These are phyloP conservation scores for Formicarius rufipectus DNA, from an alignment of 2,113 vertebrate species.

Conservation along the genomic window DNA sequence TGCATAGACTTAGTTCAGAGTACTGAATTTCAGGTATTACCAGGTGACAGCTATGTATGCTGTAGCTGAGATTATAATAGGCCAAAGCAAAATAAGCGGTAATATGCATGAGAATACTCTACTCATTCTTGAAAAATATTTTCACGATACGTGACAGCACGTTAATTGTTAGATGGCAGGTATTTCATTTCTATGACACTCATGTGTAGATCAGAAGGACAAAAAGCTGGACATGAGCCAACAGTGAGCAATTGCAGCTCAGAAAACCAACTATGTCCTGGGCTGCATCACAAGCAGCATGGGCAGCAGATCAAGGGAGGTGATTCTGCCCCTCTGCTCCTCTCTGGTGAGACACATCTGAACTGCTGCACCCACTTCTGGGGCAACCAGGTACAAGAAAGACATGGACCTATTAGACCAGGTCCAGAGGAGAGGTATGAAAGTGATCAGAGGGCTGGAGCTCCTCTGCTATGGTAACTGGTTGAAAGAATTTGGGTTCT, in stretches of 20 bases:
- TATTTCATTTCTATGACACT: not conserved
- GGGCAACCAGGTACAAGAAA: not conserved
- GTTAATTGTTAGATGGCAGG: not conserved
- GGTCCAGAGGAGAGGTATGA: not conserved
- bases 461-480: no score
- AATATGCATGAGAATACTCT: not conserved
- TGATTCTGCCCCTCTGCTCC: accelerated
- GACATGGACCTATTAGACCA: accelerated
- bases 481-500: not conserved
- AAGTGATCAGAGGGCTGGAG: not conserved
- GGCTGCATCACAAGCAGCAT: accelerated
- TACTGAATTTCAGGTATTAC: not conserved
- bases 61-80: not conserved
- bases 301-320: not conserved
- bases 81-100: not conserved
- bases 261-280: accelerated
- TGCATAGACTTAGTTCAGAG: not conserved
- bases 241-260: accelerated
- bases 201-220: not conserved
- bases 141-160: not conserved
- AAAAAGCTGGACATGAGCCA: not conserved
- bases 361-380: not conserved
- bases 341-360: not conserved
- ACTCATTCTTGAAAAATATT: not conserved
- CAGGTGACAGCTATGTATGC: not conserved